These are phyloP conservation scores for Gallinago solitaria DNA, from an alignment of 2,797 vertebrate species.

Conservation along the genomic window DNA sequence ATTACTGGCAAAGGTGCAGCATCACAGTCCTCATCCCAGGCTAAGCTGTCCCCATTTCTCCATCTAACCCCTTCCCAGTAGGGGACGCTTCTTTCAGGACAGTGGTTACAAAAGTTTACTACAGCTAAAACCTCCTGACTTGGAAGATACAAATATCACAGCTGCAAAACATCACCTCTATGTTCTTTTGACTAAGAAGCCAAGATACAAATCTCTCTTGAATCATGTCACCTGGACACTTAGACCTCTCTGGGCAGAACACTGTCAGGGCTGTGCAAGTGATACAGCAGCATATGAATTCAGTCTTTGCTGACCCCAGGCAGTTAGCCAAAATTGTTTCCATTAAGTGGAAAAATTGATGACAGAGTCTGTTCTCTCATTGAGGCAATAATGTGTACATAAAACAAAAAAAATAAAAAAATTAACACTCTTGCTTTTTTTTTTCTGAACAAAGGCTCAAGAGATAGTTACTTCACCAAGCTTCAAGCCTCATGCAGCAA, in stretches of 20 bases:
- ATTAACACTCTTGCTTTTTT: neutral
- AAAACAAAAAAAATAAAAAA: neutral
- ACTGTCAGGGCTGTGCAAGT: neutral
- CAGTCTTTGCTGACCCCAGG: neutral
- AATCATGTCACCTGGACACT: neutral
- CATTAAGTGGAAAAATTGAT: neutral
- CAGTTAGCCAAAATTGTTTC: constrained; percentile 11
- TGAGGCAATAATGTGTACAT: neutral
- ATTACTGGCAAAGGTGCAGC: neutral
- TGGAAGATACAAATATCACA: constrained; percentile 1
- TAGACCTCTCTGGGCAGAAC: neutral
- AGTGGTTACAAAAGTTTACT: neutral
- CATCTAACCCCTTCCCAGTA: neutral
- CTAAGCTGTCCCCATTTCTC: neutral
- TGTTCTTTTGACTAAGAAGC: neutral
- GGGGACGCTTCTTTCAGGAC: neutral
- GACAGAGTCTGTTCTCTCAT: neutral
- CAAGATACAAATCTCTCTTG: neutral
- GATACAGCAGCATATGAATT: neutral
- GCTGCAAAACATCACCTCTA: neutral
- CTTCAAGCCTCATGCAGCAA: neutral
- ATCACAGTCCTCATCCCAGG: neutral
- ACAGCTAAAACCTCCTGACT: neutral
- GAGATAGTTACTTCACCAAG: neutral
- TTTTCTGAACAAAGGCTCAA: neutral